Conservation (phyloP, 2,797 vertebrate species). For the Buphagus erythrorhynchus region DNA sequence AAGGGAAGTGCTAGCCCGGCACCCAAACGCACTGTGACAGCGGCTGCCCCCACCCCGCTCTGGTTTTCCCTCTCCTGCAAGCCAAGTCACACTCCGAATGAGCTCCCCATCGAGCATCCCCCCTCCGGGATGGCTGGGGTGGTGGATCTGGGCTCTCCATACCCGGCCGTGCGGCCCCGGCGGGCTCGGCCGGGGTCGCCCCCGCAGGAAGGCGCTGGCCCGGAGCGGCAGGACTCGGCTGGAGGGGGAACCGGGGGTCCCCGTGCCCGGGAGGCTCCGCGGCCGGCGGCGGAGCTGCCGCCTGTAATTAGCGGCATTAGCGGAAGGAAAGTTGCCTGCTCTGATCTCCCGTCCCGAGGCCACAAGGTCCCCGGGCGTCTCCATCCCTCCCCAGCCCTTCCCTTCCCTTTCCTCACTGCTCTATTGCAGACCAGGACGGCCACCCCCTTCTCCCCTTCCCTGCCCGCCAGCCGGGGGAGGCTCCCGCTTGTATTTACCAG, state of each 20-base stretch:
- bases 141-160: rapidly evolving
- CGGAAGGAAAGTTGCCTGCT: conserved; percentile 27
- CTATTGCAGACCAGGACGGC: not conserved
- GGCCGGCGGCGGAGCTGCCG: not conserved
- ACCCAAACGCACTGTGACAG: rapidly evolving
- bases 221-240: not conserved
- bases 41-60: not conserved
- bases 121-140: rapidly evolving
- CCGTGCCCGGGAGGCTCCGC: not conserved
- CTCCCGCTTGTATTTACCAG: conserved; percentile 42
- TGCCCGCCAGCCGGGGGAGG: not conserved
- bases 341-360: conserved; percentile 15
- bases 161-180: not conserved
- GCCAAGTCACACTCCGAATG: rapidly evolving
- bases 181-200: not conserved
- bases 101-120: rapidly evolving
- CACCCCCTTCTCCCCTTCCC: not conserved
- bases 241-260: not conserved
- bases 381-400: not conserved
- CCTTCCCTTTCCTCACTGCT: not conserved
- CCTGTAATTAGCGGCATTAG: conserved; percentile 57
- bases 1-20: rapidly evolving
- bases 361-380: not conserved
- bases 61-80: not conserved
- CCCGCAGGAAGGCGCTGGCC: not conserved